Evolutionary conservation across 1,140 invertebrate species (phyloP).

Genomic region (Episyrphus balteatus): DNA sequence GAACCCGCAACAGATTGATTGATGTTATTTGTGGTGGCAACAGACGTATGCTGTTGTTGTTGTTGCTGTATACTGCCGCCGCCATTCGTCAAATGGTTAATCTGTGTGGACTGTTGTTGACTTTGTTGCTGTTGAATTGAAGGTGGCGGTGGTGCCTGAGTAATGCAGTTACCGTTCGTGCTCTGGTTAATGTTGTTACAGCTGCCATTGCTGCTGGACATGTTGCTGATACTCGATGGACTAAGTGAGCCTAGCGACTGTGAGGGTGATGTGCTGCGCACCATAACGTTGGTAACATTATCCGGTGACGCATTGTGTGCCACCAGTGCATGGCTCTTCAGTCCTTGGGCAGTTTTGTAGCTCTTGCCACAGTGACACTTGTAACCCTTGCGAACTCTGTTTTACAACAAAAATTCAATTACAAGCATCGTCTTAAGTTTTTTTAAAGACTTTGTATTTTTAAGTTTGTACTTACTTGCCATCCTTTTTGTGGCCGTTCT

Average conservation of each 20-base stretch:
- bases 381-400: conserved; percentile 61
- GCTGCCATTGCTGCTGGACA: conserved; percentile 33
- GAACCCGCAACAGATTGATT: conserved; percentile 8
- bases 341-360: conserved; percentile 63
- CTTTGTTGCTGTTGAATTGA: conserved; percentile 13
- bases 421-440: not conserved
- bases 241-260: conserved; percentile 34
- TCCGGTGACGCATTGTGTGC: conserved; percentile 43
- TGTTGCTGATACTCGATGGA: conserved; percentile 34
- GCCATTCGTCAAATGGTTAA: not conserved
- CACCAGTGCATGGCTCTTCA: conserved; percentile 55
- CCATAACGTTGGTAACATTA: conserved; percentile 22
- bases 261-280: conserved; percentile 30
- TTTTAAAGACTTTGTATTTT: not conserved
- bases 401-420: conserved; percentile 1
- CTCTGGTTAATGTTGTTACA: conserved; percentile 16
- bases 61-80: conserved; percentile 8
- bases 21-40: conserved; percentile 31
- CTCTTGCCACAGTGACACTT: conserved; percentile 74
- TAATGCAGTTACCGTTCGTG: conserved; percentile 9
- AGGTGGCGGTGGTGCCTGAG: conserved; percentile 23
- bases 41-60: conserved; percentile 5
- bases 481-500: conserved; percentile 74
- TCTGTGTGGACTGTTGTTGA: conserved; percentile 8
- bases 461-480: conserved; percentile 49